Conservation (phyloP, 2,113 vertebrate genomes). For the Theristicus caerulescens region DNA sequence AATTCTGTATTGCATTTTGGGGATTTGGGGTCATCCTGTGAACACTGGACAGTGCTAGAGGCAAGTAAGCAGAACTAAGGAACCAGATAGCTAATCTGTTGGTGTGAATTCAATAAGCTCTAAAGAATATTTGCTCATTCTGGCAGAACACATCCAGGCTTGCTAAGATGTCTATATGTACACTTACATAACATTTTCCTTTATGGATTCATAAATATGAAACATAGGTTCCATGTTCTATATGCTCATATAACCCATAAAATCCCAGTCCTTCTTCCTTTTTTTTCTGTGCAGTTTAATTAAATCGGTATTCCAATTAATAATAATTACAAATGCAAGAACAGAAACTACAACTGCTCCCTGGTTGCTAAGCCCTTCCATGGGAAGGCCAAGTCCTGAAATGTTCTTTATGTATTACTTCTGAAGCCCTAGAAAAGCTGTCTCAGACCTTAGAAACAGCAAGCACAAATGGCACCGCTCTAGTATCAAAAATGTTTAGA, state of each 20-base stretch:
- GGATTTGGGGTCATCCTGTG: not conserved
- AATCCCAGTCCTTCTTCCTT: not conserved
- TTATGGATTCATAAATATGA: not conserved
- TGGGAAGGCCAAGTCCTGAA: not conserved
- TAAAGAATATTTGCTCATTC: not conserved
- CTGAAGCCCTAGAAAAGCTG: not conserved
- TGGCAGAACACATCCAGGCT: not conserved
- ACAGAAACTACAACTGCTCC: not conserved
- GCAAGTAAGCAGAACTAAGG: not conserved
- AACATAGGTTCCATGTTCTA: not conserved
- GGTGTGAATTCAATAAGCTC: not conserved
- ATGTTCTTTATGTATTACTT: not conserved
- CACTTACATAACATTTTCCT: not conserved
- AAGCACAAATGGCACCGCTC: not conserved
- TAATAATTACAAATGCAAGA: not conserved
- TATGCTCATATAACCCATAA: not conserved
- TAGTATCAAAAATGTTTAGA: constrained; percentile 7
- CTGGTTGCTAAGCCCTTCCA: not conserved
- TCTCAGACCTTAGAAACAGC: not conserved
- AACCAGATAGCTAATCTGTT: not conserved
- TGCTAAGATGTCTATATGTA: not conserved
- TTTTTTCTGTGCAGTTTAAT: not conserved
- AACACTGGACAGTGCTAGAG: not conserved
- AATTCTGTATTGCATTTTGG: not conserved
- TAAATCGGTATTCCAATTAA: not conserved